Conservation (phyloP, 1,140 invertebrate genomes). For the Platyscapa corneri region DNA sequence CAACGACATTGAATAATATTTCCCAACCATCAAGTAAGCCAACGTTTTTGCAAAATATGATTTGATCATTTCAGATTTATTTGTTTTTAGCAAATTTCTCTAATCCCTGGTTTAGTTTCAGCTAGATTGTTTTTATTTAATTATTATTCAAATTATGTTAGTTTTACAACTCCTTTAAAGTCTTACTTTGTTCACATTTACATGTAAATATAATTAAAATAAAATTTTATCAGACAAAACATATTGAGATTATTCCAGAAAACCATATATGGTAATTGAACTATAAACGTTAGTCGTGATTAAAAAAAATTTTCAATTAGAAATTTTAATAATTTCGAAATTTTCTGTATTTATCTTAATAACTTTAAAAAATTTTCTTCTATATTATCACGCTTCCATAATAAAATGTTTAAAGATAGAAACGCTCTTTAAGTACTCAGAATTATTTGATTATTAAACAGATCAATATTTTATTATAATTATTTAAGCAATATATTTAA, state of each 20-base stretch:
- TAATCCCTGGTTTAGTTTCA: too few relatives aligned
- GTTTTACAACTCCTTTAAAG: background rate
- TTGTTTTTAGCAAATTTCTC: too few relatives aligned
- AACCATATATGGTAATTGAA: background rate
- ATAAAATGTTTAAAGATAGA: too few relatives aligned
- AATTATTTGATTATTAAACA: too few relatives aligned
- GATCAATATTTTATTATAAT: too few relatives aligned
- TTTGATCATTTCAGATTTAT: background rate
- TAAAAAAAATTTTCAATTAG: background rate
- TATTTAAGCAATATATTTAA: too few relatives aligned
- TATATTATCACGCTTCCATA: too few relatives aligned
- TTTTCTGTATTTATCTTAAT: background rate
- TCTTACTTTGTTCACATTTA: background rate
- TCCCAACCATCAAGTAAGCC: background rate
- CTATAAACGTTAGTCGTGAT: background rate
- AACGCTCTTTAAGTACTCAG: too few relatives aligned
- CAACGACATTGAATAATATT: background rate
- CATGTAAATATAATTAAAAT: background rate
- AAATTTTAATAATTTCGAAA: background rate
- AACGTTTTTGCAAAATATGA: background rate
- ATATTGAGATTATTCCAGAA: background rate
- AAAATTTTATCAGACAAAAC: background rate
- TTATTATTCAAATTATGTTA: background rate
- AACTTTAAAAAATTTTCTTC: background rate
- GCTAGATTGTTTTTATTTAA: background rate